Percentiles rank a stretch among this genome's conserved stretches.
These are phyloP conservation scores for Girardinus metallicus DNA, from an alignment of 2,797 vertebrate genomes.

Conservation along the genomic window DNA sequence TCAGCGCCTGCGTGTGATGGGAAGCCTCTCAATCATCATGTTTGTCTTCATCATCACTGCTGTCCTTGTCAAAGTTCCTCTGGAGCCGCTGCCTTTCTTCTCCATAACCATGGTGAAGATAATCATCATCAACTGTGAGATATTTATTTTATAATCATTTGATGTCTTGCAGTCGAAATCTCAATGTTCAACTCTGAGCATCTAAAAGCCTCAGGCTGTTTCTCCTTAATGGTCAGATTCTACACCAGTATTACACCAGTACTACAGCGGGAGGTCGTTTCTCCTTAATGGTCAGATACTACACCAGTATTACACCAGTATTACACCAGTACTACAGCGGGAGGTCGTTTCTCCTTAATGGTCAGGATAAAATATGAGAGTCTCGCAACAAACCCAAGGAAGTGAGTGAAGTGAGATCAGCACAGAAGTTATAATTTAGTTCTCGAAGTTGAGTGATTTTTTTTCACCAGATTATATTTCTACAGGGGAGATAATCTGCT, in stretches of 20 bases:
- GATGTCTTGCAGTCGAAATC: not conserved
- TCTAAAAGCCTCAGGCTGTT: not conserved
- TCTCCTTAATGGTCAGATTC: too few relatives aligned
- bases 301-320: too few relatives aligned
- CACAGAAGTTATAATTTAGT: too few relatives aligned
- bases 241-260: too few relatives aligned
- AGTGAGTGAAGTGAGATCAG: too few relatives aligned
- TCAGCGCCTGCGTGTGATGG: conserved; percentile 82
- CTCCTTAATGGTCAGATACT: too few relatives aligned
- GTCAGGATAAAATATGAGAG: not conserved
- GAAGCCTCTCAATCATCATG: conserved; percentile 83
- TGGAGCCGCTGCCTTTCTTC: conserved; percentile 81
- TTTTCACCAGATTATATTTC: too few relatives aligned
- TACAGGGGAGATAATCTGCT: too few relatives aligned
- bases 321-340: too few relatives aligned
- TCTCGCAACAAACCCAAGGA: not conserved
- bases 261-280: not conserved
- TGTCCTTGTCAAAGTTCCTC: conserved; percentile 77
- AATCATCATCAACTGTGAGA: conserved; percentile 89
- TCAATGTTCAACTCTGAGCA: not conserved
- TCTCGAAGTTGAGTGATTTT: too few relatives aligned
- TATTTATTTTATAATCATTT: not conserved
- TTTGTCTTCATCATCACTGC: conserved; percentile 82
- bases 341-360: too few relatives aligned
- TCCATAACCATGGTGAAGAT: conserved; percentile 84